Evolutionary conservation across 2,888 invertebrate genomes (phyloP).

Genomic region (Epiblema foenella): DNA sequence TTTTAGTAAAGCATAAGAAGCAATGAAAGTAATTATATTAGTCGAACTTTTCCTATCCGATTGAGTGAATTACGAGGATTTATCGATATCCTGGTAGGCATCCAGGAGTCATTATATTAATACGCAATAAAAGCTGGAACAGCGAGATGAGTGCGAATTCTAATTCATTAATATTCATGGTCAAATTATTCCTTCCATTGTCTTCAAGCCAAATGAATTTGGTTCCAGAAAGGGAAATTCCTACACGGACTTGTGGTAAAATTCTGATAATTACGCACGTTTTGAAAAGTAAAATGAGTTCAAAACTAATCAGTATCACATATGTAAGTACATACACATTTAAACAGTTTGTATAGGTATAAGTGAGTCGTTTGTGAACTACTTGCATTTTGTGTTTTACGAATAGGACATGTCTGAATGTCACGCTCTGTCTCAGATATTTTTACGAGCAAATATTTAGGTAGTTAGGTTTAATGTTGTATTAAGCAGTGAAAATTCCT

Average conservation of each 20-base stretch:
- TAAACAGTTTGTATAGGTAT: too few relatives aligned
- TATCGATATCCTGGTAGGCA: slow-evolving; percentile 60
- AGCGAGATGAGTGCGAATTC: slow-evolving; percentile 70
- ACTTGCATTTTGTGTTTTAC: too few relatives aligned
- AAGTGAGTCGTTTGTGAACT: too few relatives aligned
- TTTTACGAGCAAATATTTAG: too few relatives aligned
- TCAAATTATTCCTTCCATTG: slow-evolving; percentile 76
- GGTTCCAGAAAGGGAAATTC: slow-evolving; percentile 64
- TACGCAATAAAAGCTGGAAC: slow-evolving; percentile 70
- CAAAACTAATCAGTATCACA: background rate
- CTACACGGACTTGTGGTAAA: slow-evolving; percentile 61
- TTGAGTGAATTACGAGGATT: slow-evolving; percentile 58
- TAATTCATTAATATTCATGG: slow-evolving; percentile 79
- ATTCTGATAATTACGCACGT: slow-evolving; percentile 59
- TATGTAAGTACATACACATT: too few relatives aligned
- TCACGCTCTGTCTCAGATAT: too few relatives aligned
- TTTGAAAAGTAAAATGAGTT: slow-evolving; percentile 21
- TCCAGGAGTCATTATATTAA: slow-evolving; percentile 70
- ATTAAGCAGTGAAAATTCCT: too few relatives aligned
- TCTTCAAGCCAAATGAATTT: slow-evolving; percentile 72
- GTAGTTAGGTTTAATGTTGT: too few relatives aligned
- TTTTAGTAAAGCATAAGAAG: slow-evolving; percentile 14
- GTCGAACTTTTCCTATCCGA: slow-evolving; percentile 39
- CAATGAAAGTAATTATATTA: slow-evolving; percentile 42
- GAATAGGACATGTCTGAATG: too few relatives aligned